Percentiles rank a stretch among this genome's conserved stretches.
These are phyloP conservation scores for Perca fluviatilis DNA, from an alignment of 2,113 vertebrate genomes.

Conservation along the genomic window DNA sequence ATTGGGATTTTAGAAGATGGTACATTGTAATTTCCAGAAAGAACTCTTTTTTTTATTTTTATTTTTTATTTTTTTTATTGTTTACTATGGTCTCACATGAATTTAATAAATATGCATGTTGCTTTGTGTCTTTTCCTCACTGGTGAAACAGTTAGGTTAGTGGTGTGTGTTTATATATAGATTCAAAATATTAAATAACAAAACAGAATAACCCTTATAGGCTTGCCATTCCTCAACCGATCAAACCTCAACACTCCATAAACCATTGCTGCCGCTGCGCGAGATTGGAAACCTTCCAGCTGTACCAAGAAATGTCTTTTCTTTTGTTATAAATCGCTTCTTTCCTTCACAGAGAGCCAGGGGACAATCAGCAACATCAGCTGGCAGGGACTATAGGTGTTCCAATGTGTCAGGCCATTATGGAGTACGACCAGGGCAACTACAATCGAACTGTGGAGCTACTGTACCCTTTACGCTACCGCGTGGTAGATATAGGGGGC, in stretches of 20 bases:
- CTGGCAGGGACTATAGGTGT: slow-evolving; percentile 85
- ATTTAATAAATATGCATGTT: not conserved
- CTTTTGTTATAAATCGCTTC: not conserved
- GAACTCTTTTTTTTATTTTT: too few relatives aligned
- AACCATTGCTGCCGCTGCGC: not conserved
- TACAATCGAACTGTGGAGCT: slow-evolving; percentile 86
- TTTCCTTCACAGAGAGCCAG: slow-evolving; percentile 80
- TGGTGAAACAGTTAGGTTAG: not conserved
- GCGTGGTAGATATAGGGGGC: slow-evolving; percentile 86
- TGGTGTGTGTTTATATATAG: not conserved
- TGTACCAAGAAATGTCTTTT: not conserved
- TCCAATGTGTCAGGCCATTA: slow-evolving; percentile 91
- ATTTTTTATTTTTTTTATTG: too few relatives aligned
- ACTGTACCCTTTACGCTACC: slow-evolving; percentile 90
- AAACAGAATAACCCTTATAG: not conserved
- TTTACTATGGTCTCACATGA: too few relatives aligned
- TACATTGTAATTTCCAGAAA: not conserved
- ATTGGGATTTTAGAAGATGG: not conserved
- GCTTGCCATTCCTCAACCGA: not conserved
- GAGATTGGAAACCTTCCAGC: not conserved
- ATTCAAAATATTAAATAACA: not conserved
- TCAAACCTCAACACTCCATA: not conserved
- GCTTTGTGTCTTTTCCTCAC: not conserved
- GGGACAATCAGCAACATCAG: slow-evolving; percentile 86
- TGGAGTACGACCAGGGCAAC: slow-evolving; percentile 89